phyloP scores from a whole-genome alignment of 2,888 invertebrate species.

The Hirudinaria manillensis region DNA sequence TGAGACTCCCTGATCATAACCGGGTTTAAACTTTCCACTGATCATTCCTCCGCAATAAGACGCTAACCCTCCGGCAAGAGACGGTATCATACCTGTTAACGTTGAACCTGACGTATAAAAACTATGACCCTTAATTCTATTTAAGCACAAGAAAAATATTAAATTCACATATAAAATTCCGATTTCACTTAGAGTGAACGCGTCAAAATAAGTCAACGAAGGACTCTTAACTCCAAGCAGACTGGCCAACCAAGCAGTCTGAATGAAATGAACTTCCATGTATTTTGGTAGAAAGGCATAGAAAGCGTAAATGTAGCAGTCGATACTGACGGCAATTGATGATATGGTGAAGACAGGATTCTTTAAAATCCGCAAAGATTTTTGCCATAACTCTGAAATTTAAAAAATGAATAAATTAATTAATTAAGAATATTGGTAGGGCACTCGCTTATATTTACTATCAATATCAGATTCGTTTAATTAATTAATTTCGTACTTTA shows the following conservation, averaged over 20 bases:
- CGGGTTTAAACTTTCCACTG: slow-evolving; percentile 30
- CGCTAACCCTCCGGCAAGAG: slow-evolving; percentile 13
- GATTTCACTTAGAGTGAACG: neutral
- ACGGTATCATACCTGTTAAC: slow-evolving; percentile 27
- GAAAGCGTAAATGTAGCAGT: slow-evolving; percentile 36
- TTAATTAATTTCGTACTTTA: neutral
- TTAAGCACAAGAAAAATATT: neutral
- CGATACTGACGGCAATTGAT: slow-evolving; percentile 29
- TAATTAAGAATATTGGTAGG: no score
- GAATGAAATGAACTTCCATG: slow-evolving; percentile 33
- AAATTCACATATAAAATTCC: neutral
- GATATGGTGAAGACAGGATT: slow-evolving; percentile 35
- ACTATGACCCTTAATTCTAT: no score
- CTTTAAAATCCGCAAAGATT: slow-evolving; percentile 27
- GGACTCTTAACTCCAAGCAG: slow-evolving; percentile 19
- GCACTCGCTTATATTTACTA: no score
- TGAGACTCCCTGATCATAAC: slow-evolving; percentile 21
- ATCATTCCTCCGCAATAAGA: slow-evolving; percentile 30
- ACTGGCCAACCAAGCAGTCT: slow-evolving; percentile 28
- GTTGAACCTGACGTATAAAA: neutral
- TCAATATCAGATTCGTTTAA: no score
- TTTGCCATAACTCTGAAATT: slow-evolving; percentile 31
- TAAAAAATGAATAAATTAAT: no score
- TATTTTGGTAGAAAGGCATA: slow-evolving; percentile 39
- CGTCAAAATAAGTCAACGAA: neutral